These are phyloP conservation scores for Oreohelix idahoensis DNA, from an alignment of 1,140 invertebrate genomes.

Conservation along the genomic window DNA sequence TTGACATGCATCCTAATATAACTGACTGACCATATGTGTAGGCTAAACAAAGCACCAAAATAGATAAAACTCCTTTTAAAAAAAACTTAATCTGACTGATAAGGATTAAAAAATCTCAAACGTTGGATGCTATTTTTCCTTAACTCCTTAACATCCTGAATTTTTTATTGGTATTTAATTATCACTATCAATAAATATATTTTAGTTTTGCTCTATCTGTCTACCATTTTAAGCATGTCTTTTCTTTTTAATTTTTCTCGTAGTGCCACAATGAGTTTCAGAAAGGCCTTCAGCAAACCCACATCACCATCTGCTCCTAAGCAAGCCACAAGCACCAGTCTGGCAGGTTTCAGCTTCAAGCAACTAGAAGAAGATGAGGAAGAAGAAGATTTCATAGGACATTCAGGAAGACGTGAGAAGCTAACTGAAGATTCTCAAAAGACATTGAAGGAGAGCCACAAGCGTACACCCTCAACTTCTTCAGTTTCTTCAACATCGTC, in stretches of 20 bases:
- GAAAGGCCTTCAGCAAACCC: conserved; percentile 45
- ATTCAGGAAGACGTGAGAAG: conserved; percentile 61
- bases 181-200: neutral
- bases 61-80: too few species aligned
- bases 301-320: conserved; percentile 16
- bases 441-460: neutral
- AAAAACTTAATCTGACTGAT: too few species aligned
- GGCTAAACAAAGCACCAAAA: too few species aligned
- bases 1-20: too few species aligned
- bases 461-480: neutral
- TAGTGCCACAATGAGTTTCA: conserved; percentile 48
- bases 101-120: too few species aligned
- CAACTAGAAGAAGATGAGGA: conserved; percentile 62
- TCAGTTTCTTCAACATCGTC: conserved; percentile 18
- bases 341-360: conserved; percentile 61
- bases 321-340: conserved; percentile 16
- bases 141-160: too few species aligned
- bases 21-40: too few species aligned
- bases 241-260: neutral
- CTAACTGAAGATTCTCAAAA: conserved; percentile 44
- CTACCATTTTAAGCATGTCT: too few species aligned
- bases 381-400: conserved; percentile 61
- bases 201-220: neutral
- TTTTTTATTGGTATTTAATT: too few species aligned
- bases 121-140: too few species aligned